Base-by-base conservation (phyloP, 2,888 invertebrate genomes). In the Polylopha cassiicola region DNA sequence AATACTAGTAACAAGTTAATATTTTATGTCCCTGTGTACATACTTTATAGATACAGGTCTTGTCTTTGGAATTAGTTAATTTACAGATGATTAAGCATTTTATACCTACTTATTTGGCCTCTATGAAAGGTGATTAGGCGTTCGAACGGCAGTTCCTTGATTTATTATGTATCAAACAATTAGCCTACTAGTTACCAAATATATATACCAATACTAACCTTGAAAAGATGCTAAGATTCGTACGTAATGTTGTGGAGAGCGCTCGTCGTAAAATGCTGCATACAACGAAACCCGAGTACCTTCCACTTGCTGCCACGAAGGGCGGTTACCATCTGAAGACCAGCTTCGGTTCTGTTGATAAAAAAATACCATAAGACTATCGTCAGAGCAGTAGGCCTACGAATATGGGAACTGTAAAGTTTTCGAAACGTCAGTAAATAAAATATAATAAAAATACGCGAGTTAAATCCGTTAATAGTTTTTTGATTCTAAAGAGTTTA, bases 191-290 rank as follows among this genome's bases (percentile, higher is more conserved):
- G 14, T 14, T 7, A 14, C 6, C 6, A 26, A 26, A 10, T 26
- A 10, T 10, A 6, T 6, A 10, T 3, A 6, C 3, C 3, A 6
- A 17, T 37, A 51, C 61, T 55, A 53, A 86, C 86, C 85, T 41
- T 69, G 72, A 47, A 79, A 78, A 27, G 64, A 69, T 29, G 77
- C 82, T 23, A 77, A 72, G 49, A 78, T 79, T 46, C 84, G 65
- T 16, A 81, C 61, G 46, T 80, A 85, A 39, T 67, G 76, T 49
- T 78, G 82, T 8, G 76, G 47, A 1, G 61, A 54, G 8, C 88
- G 72, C 13, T 80, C 73, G 58, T 88, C 88, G 54, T 87, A 88
- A 55, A 86, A 88, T 2, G 88, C 88, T 0, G 86, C 75, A 59
- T 84, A 88, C 14, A 88, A 56, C 2, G 85, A 84, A 9, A 87